These are phyloP conservation scores for Crotalus horridus DNA, from an alignment of 2,113 vertebrate species.

Conservation along the genomic window DNA sequence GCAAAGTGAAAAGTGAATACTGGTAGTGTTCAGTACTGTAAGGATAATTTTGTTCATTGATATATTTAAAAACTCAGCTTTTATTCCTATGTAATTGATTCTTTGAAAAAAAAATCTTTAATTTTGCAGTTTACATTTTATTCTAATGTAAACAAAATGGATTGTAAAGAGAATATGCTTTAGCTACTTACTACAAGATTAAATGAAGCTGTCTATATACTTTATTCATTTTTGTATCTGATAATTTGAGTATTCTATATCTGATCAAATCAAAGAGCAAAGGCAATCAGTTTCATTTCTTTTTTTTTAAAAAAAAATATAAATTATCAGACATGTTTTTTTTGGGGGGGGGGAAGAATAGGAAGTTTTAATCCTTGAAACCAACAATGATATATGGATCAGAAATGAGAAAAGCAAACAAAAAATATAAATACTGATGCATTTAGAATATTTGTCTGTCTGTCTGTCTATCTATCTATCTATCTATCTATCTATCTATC, in stretches of 20 bases:
- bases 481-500: neutral
- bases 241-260: neutral
- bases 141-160: conserved; percentile 16
- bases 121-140: neutral
- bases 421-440: neutral
- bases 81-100: neutral
- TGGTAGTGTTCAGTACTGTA: neutral
- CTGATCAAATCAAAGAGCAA: conserved; percentile 20
- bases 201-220: neutral
- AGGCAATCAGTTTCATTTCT: neutral
- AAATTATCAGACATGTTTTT: neutral
- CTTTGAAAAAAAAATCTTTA: neutral
- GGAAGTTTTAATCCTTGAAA: neutral
- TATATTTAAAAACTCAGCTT: neutral
- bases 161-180: neutral
- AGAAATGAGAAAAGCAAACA: neutral
- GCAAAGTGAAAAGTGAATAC: neutral
- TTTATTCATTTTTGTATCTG: conserved; percentile 17
- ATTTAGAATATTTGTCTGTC: neutral
- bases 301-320: neutral
- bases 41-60: neutral
- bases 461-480: too few species aligned
- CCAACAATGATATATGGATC: neutral
- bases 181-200: neutral
- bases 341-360: neutral